These are phyloP conservation scores for Poecilia latipinna DNA, from an alignment of 2,113 vertebrate genomes.

Conservation along the genomic window DNA sequence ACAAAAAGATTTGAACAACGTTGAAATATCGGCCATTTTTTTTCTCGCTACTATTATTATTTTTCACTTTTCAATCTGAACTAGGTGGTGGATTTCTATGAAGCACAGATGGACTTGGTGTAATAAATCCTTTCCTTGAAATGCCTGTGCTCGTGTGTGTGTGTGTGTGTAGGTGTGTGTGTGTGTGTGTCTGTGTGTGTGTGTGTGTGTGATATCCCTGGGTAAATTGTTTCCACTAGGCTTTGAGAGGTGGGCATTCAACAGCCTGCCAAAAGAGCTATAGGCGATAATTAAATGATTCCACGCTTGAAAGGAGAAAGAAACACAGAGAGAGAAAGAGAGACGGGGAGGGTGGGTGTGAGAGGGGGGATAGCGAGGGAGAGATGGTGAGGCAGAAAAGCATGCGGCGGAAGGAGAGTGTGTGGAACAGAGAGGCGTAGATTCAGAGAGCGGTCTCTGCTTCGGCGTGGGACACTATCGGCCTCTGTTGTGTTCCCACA, in stretches of 20 bases:
- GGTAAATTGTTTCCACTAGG: slow-evolving; percentile 82
- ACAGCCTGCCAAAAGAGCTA: slow-evolving; percentile 82
- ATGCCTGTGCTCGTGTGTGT: slow-evolving; percentile 34
- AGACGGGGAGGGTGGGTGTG: slow-evolving; percentile 9
- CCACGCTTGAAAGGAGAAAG: slow-evolving; percentile 79
- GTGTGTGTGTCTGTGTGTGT: slow-evolving; percentile 6
- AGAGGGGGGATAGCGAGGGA: slow-evolving; percentile 12
- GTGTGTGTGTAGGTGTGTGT: too few species aligned
- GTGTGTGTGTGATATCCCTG: slow-evolving; percentile 71
- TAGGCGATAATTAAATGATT: slow-evolving; percentile 83
- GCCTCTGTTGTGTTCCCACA: slow-evolving; percentile 60
- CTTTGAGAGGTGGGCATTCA: slow-evolving; percentile 86
- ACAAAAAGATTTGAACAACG: slow-evolving; percentile 15
- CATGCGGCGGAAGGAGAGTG: slow-evolving; percentile 34
- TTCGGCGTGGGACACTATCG: slow-evolving; percentile 62
- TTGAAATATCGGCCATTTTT: slow-evolving; percentile 43
- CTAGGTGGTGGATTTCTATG: slow-evolving; percentile 69
- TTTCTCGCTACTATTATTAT: slow-evolving; percentile 37
- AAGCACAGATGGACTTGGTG: slow-evolving; percentile 77
- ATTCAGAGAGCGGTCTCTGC: slow-evolving; percentile 49
- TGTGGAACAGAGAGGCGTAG: slow-evolving; percentile 58
- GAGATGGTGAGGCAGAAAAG: slow-evolving; percentile 32
- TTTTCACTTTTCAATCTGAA: slow-evolving; percentile 64
- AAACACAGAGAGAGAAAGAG: slow-evolving; percentile 63
- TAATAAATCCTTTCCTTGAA: slow-evolving; percentile 76